Conservation (phyloP, 2,888 invertebrate species). For the Brenthis ino region DNA sequence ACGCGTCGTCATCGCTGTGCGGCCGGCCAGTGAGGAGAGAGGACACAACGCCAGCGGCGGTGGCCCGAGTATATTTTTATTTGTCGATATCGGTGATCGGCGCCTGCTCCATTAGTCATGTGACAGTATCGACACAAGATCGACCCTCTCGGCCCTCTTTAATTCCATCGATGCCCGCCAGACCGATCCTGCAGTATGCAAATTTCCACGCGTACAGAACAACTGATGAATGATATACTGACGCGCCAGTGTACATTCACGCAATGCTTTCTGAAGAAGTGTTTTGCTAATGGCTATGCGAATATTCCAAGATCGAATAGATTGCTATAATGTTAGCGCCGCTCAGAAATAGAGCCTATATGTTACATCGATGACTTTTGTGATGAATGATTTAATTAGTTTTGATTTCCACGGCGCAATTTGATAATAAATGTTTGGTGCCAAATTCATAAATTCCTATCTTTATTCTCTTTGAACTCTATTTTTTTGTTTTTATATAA, state of each 20-base stretch:
- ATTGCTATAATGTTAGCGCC: slow-evolving; percentile 28
- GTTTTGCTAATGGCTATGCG: slow-evolving; percentile 39
- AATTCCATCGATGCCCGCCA: slow-evolving; percentile 69
- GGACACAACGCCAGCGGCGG: slow-evolving; percentile 50
- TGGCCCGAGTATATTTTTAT: slow-evolving; percentile 71
- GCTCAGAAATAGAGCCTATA: slow-evolving; percentile 21
- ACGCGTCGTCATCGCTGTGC: slow-evolving; percentile 6
- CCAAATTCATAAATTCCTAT: not conserved
- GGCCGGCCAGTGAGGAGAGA: slow-evolving; percentile 37
- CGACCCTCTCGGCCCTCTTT: slow-evolving; percentile 68
- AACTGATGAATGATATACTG: slow-evolving; percentile 74
- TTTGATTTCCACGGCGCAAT: slow-evolving; percentile 8
- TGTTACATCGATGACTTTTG: slow-evolving; percentile 16
- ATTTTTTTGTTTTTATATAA: not conserved
- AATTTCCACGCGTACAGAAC: slow-evolving; percentile 65
- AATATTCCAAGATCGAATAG: slow-evolving; percentile 42
- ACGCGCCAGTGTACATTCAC: slow-evolving; percentile 45
- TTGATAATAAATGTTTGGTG: not conserved
- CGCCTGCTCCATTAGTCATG: slow-evolving; percentile 81
- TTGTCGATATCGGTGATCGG: slow-evolving; percentile 78
- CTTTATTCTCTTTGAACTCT: slow-evolving; percentile 2
- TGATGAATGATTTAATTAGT: slow-evolving; percentile 16
- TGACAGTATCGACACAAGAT: slow-evolving; percentile 80
- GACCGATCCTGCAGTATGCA: slow-evolving; percentile 66
- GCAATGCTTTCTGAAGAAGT: slow-evolving; percentile 34